phyloP scores from a whole-genome alignment of 2,797 vertebrate genomes.

The Lophius americanus region DNA sequence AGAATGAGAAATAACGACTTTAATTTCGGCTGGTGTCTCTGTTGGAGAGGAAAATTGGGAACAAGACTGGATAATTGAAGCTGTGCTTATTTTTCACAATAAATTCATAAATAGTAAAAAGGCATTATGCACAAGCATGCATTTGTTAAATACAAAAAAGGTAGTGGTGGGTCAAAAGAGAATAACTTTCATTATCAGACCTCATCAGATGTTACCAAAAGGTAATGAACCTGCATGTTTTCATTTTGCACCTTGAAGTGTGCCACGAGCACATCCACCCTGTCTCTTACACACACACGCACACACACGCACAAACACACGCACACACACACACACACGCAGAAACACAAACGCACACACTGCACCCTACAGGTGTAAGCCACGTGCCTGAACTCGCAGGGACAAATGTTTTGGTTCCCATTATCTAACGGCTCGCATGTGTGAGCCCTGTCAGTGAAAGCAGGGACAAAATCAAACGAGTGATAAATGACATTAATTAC shows the following conservation, averaged over 20 bases:
- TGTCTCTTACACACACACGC: conserved; percentile 23
- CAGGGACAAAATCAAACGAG: conserved; percentile 73
- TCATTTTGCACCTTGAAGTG: conserved; percentile 22
- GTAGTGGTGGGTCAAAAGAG: not conserved
- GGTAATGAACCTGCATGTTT: not conserved
- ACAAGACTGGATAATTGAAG: conserved; percentile 42
- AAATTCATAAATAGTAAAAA: not conserved
- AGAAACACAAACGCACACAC: conserved; percentile 3
- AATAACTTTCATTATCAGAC: not conserved
- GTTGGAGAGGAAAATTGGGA: conserved; percentile 53
- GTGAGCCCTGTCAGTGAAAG: conserved; percentile 35
- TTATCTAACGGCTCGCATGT: conserved; percentile 74
- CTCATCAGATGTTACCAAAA: not conserved
- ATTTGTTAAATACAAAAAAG: not conserved
- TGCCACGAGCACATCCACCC: conserved; percentile 18
- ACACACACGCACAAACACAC: conserved; percentile 27
- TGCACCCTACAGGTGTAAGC: conserved; percentile 79
- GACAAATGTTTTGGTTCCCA: conserved; percentile 68
- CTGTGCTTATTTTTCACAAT: not conserved
- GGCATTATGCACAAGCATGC: not conserved
- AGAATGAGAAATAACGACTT: conserved; percentile 64
- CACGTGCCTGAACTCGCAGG: conserved; percentile 77
- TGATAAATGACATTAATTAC: conserved; percentile 85
- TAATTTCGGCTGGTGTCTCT: conserved; percentile 71
- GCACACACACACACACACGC: conserved; percentile 42